phyloP scores from a whole-genome alignment of 2,113 vertebrate species.

The human region DNA sequence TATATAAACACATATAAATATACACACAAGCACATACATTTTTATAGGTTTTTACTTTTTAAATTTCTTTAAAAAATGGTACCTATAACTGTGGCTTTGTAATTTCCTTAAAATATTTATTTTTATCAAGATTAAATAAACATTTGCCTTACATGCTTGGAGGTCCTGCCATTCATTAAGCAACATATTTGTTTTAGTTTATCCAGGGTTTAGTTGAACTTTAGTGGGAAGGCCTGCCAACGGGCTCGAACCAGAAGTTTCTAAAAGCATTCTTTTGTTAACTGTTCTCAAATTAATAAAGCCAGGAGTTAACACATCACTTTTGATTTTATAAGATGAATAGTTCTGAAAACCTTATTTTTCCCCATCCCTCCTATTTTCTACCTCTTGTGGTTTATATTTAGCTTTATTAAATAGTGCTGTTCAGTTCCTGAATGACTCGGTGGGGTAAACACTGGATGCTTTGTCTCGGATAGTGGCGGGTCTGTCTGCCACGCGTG shows the following conservation, averaged over 20 bases:
- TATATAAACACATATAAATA: not conserved
- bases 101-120: not conserved
- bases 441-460: accelerated
- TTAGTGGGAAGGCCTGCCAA: not conserved
- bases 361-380: not conserved
- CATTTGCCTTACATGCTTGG: not conserved
- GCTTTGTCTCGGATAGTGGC: accelerated
- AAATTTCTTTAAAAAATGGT: not conserved
- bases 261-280: not conserved
- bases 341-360: accelerated
- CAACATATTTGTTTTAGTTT: not conserved
- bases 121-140: not conserved
- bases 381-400: no score
- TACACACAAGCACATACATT: not conserved
- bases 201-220: not conserved
- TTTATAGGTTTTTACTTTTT: not conserved
- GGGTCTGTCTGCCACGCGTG: not conserved
- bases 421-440: accelerated
- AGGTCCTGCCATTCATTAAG: not conserved
- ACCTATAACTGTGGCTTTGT: not conserved
- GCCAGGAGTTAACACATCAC: not conserved
- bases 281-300: not conserved
- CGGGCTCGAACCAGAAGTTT: not conserved
- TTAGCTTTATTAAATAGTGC: accelerated
- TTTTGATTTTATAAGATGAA: not conserved